Evolutionary conservation across 2,888 invertebrate genomes (phyloP).

Genomic region (Metallyticus violacea): DNA sequence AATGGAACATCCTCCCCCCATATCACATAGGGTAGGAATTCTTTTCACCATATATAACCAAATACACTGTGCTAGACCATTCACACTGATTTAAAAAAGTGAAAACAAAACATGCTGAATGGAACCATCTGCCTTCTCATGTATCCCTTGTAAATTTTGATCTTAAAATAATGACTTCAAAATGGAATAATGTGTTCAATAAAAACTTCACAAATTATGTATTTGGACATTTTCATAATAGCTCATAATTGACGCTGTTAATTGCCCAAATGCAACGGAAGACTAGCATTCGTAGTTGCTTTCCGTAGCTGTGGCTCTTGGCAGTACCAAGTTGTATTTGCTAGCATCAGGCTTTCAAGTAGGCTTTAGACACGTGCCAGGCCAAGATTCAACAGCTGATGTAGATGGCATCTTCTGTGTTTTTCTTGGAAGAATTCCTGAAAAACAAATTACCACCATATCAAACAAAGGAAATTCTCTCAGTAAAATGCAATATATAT

Average conservation of each 20-base stretch:
- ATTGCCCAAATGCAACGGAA: not conserved
- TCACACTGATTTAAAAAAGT: not conserved
- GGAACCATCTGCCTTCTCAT: not conserved
- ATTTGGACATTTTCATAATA: not conserved
- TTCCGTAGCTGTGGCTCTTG: slow-evolving; percentile 2
- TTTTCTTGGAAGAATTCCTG: not conserved
- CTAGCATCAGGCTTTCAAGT: not conserved
- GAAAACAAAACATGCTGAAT: not conserved
- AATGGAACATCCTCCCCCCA: not conserved
- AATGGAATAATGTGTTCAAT: slow-evolving; percentile 1
- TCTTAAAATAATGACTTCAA: slow-evolving; percentile 2
- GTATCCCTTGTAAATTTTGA: not conserved
- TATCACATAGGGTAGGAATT: not conserved
- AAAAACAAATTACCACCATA: not conserved
- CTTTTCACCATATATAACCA: not conserved
- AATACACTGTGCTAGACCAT: not conserved
- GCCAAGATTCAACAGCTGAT: not conserved
- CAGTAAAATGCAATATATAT: too few species aligned
- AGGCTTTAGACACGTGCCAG: not conserved
- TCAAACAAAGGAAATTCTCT: too few species aligned
- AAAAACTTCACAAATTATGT: not conserved
- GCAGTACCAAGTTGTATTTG: not conserved
- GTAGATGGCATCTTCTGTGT: not conserved
- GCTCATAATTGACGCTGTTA: slow-evolving; percentile 6
- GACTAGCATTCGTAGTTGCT: not conserved